Base-by-base conservation (phyloP, 2,888 invertebrate genomes). In the Ectemnius cavifrons region DNA sequence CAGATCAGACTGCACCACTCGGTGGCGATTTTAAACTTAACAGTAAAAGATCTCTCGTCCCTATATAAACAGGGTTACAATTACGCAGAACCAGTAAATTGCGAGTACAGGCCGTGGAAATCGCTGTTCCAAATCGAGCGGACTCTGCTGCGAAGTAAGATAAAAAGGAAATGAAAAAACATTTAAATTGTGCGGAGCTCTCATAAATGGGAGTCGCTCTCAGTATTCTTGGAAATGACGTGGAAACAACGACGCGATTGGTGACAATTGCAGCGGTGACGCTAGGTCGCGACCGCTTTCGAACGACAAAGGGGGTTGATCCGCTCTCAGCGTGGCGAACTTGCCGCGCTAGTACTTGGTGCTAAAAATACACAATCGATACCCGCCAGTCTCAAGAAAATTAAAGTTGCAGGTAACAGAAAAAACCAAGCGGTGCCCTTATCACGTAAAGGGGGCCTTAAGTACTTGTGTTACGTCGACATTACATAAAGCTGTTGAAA, bases 341-440 rank as follows among this genome's bases (percentile, higher is more conserved):
- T 60, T 60, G 27, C 20, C 58, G 52, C n/a, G 58, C 20, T 18
- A 14, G 18, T 8, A 37, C 8, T 11, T 8, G 37, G 8, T 11
- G 80, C 83, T 85, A 85, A 85, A 85, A 85, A 85, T 85, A 85
- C 71, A 46, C 49, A 80, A 83, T 84, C 84, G 71, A 84, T 83
- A 84, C 66, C 49, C 13, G 37, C 59, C 66, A 61, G 49, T 63
- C 61, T 52, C 62, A 45, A 61, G 18, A 6, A n/a, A 63, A 62
- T 58, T 20, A 11, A 56, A 67, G 28, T 47, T 52, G 16, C 52
- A 52, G 16, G 16, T 16, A 16, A 52, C 16, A 52, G 52, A 4
- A 52, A 52, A 52, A 52, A 49, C n/a, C 14, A 46, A 6, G 45
- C n/a, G n/a, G 6, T 6, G 27, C n/a, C 27, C 69, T 69, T 45